Percentiles rank a stretch among this genome's conserved stretches.
These are phyloP conservation scores for Aphidius ervi DNA, from an alignment of 1,140 invertebrate genomes.

Conservation along the genomic window DNA sequence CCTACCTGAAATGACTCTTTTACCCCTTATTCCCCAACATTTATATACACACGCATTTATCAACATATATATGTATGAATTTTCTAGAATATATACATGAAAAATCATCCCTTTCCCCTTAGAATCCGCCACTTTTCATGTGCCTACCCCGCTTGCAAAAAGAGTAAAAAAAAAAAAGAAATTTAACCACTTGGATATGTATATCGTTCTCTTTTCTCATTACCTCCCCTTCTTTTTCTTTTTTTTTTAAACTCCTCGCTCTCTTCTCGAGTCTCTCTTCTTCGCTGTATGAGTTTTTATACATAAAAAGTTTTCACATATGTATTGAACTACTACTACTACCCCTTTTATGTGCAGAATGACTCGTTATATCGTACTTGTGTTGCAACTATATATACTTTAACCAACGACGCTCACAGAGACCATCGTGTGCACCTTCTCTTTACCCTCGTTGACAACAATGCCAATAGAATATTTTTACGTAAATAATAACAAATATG, in stretches of 20 bases:
- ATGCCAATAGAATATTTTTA: conserved; percentile 43
- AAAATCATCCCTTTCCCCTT: conserved; percentile 8
- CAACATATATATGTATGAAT: too few relatives aligned
- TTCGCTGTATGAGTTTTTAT: background rate
- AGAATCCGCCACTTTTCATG: background rate
- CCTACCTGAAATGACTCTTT: conserved; percentile 12
- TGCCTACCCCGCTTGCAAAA: background rate
- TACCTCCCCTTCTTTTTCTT: background rate
- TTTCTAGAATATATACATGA: background rate
- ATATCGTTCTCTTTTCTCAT: background rate
- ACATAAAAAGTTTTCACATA: too few relatives aligned
- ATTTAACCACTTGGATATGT: background rate
- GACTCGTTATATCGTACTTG: too few relatives aligned
- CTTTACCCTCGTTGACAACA: conserved; percentile 21
- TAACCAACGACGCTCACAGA: background rate
- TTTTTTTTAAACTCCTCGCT: too few relatives aligned
- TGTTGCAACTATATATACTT: too few relatives aligned
- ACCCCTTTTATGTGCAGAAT: too few relatives aligned
- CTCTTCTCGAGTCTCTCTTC: conserved; percentile 1
- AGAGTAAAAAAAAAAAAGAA: background rate
- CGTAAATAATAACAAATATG: conserved; percentile 10
- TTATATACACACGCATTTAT: background rate
- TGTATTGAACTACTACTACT: too few relatives aligned
- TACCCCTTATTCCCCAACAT: conserved; percentile 24
- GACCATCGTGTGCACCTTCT: conserved; percentile 9